Evolutionary conservation across 2,888 invertebrate genomes (phyloP).

Genomic region (Myathropa florea): DNA sequence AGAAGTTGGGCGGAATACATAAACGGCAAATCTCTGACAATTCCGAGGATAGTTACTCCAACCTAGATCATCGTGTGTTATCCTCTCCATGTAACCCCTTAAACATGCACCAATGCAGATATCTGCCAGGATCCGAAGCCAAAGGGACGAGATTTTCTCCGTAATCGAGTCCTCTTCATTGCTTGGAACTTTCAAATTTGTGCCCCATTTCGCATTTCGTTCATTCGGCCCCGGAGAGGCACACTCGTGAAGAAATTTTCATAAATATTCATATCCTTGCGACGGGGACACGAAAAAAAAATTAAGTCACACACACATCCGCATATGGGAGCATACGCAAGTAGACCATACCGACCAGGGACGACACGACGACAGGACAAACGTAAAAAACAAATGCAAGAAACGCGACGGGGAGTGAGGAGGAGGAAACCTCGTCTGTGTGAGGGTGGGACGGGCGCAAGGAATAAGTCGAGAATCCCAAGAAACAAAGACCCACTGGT

Average conservation of each 20-base stretch:
- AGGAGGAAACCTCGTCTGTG: background rate
- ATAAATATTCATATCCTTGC: conserved; percentile 59
- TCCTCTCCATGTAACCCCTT: background rate
- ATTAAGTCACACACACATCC: conserved; percentile 17
- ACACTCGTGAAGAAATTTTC: conserved; percentile 9
- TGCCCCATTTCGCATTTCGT: background rate
- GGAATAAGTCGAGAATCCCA: background rate
- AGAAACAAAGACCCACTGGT: background rate
- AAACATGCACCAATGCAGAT: conserved; percentile 11
- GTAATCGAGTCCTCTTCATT: background rate
- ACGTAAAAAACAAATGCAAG: background rate
- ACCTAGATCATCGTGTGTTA: background rate
- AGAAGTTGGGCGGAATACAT: background rate
- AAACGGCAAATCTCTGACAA: conserved; percentile 28
- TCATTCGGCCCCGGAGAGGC: background rate
- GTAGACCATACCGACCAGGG: background rate
- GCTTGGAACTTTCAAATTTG: conserved; percentile 24
- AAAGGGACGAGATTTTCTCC: conserved; percentile 32
- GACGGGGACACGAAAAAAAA: background rate
- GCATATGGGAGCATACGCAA: conserved; percentile 8
- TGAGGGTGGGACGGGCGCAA: too few relatives aligned
- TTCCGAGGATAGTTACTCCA: conserved; percentile 28
- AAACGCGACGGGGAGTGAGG: background rate
- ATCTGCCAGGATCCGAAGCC: conserved; percentile 24
- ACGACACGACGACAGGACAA: background rate